phyloP scores from a whole-genome alignment of 2,888 invertebrate species.

The Drosophila neotestacea region DNA sequence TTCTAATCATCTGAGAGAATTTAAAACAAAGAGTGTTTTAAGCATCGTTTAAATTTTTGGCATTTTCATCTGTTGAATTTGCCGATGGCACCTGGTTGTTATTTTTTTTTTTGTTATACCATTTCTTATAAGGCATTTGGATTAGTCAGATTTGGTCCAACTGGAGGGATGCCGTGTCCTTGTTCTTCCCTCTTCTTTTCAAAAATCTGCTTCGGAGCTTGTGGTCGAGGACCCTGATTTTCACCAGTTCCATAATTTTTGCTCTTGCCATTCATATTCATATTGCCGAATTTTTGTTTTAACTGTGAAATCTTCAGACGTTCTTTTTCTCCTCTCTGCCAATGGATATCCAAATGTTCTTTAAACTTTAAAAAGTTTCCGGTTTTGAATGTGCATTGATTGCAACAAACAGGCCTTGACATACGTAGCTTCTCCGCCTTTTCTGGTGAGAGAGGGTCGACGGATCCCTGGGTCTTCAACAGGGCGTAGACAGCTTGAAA shows the following conservation, averaged over 20 bases:
- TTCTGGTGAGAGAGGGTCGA: slow-evolving; percentile 26
- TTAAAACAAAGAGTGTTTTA: background rate
- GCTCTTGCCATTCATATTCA: slow-evolving; percentile 10
- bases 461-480: slow-evolving; percentile 3
- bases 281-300: background rate
- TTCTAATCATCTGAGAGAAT: no score
- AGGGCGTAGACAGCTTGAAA: slow-evolving; percentile 22
- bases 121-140: slow-evolving; percentile 10
- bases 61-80: background rate
- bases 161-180: no score
- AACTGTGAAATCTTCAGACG: background rate
- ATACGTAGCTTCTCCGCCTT: background rate
- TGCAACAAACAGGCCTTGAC: slow-evolving; percentile 25
- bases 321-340: slow-evolving; percentile 1
- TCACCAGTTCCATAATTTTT: no score
- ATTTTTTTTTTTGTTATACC: slow-evolving; percentile 5
- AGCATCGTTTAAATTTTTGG: background rate
- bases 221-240: background rate
- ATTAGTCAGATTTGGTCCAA: background rate
- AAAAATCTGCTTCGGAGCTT: no score
- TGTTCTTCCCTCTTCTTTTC: background rate
- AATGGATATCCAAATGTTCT: slow-evolving; percentile 37
- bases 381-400: slow-evolving; percentile 38
- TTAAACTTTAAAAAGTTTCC: slow-evolving; percentile 16
- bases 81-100: background rate